Conservation (phyloP, 2,888 invertebrate species). For the Candidula unifasciata region DNA sequence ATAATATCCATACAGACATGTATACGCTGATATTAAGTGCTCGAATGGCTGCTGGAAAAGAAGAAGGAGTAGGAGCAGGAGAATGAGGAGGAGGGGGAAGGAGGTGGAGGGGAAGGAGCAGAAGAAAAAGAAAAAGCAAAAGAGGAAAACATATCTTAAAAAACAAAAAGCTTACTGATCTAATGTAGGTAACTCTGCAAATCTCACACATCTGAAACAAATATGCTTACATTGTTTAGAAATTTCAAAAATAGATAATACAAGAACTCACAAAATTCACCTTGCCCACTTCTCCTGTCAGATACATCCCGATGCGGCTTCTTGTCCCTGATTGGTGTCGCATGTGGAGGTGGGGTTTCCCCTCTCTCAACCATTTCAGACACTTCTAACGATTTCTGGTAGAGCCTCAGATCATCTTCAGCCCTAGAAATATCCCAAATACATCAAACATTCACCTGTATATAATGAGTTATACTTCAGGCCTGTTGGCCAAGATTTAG, state of each 20-base stretch:
- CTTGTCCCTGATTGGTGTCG: slow-evolving; percentile 63
- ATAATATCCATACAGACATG: too few relatives aligned
- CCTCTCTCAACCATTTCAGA: slow-evolving; percentile 61
- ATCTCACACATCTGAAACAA: too few relatives aligned
- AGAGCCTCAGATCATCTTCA: slow-evolving; percentile 55
- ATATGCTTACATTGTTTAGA: not conserved
- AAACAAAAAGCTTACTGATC: not conserved
- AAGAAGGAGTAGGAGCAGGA: too few relatives aligned
- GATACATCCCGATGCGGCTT: slow-evolving; percentile 18
- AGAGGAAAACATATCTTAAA: too few relatives aligned
- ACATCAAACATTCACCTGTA: not conserved
- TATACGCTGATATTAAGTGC: too few relatives aligned
- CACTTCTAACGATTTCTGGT: slow-evolving; percentile 60
- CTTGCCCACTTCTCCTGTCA: not conserved
- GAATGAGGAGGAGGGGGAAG: too few relatives aligned
- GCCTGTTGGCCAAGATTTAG: too few relatives aligned
- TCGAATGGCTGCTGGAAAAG: too few relatives aligned
- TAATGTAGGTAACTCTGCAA: not conserved
- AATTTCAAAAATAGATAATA: not conserved
- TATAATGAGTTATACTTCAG: too few relatives aligned
- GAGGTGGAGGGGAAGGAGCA: too few relatives aligned
- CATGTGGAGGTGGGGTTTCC: slow-evolving; percentile 70
- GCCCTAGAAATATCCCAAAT: slow-evolving; percentile 34
- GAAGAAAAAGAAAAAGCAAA: too few relatives aligned
- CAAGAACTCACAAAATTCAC: not conserved